A percentile compares a stretch with the other conserved stretches of the same genome.
Evolutionary conservation across 2,888 invertebrate genomes (phyloP).

Genomic region (Epistrophe eligans): DNA sequence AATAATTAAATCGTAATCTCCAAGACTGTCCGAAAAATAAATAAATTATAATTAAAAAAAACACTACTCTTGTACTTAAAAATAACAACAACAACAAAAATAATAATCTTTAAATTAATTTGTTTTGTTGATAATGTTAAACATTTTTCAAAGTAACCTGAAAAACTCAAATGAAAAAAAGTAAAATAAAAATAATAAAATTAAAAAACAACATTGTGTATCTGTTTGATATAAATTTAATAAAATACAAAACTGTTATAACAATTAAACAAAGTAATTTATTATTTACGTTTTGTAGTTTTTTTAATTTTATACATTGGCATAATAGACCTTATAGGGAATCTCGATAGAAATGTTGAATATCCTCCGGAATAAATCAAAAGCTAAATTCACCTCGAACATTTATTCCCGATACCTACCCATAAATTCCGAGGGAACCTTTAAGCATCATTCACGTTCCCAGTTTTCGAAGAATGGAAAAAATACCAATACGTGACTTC

Average conservation of each 20-base stretch:
- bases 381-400: too few species aligned
- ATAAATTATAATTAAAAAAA: conserved; percentile 5
- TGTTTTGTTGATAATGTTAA: conserved; percentile 29
- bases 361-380: too few species aligned
- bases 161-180: conserved; percentile 19
- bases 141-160: conserved; percentile 26
- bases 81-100: conserved; percentile 1
- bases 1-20: conserved; percentile 61
- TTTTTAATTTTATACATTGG: too few species aligned
- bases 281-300: background rate
- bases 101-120: conserved; percentile 17
- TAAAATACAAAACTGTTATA: conserved; percentile 26
- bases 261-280: conserved; percentile 42
- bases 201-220: conserved; percentile 15
- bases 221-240: conserved; percentile 24
- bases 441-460: too few species aligned
- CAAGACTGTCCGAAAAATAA: conserved; percentile 66
- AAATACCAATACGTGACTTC: too few species aligned
- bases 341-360: too few species aligned
- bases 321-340: too few species aligned
- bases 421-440: too few species aligned
- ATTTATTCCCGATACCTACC: too few species aligned
- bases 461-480: too few species aligned
- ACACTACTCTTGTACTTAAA: conserved; percentile 63
- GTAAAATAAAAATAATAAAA: background rate